Evolutionary conservation across 30 jellyfish, hydroid and myxozoan species (phyloP), one percentile per base, ranked within the genome.

Genomic region (Mastigias papua): DNA sequence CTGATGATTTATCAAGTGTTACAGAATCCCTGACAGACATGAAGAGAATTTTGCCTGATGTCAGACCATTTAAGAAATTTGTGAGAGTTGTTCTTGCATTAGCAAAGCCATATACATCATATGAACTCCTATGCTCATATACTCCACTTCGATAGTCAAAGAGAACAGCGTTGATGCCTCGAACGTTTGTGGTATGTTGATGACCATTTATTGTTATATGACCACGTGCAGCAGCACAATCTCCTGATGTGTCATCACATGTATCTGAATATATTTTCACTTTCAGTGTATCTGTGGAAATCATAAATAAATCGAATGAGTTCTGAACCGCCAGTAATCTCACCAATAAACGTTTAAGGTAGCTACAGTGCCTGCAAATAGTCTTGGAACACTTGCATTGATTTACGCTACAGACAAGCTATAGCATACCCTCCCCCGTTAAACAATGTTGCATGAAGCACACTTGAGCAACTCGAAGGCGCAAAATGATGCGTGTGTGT

Each of bases 61-160:
- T 71, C 1, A 73, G 68, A 37, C 68, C 65, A 25, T 72, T 72
- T 48, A 72, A 21, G 34, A 34, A 72, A 69, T 34, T 25, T 13
- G 69, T 69, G 17, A 72, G 37, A 5, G 7, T 42, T 22, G 42
- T 35, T 21, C 83, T 72, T 15, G 34, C 37, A 1, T 34, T 37
- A 22, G 68, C 5, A 27, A 19, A 7, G 19, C 19, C 83, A 20
- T 15, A 35, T 20, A 37, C 69, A 48, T 72, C 69, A 37, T 30
- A 85, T 5, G 67, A 37, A 25, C 31, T 73, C 16, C 83, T 33
- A 54, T 63, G 81, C 34, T 73, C 94, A 9, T 70, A 85, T 34
- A 61, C 1, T 26, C 86, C 94, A 85, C 94, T 85, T 20, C 83
- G 81, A 48, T 85, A 42, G 33, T 85, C 94, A 61, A 85, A 85